phyloP scores from a whole-genome alignment of 2,797 vertebrate genomes.

The Lepus oiostolus region DNA sequence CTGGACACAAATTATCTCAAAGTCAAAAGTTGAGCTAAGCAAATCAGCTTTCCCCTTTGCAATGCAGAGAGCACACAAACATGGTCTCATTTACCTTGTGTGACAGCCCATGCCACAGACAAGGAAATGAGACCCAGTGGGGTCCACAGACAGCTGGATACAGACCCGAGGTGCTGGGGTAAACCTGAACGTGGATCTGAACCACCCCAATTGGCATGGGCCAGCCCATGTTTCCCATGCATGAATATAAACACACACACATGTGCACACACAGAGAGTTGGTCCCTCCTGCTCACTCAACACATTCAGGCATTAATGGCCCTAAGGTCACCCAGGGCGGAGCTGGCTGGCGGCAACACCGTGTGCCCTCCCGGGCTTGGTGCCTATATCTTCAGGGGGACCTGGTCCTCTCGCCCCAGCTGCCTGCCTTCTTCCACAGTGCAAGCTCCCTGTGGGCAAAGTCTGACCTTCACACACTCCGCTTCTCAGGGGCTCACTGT shows the following conservation, averaged over 20 bases:
- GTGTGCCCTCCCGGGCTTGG: fast-evolving
- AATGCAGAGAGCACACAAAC: no score
- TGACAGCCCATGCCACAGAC: background rate
- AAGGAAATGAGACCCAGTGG: background rate
- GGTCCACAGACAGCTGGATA: fast-evolving
- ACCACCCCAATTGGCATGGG: fast-evolving
- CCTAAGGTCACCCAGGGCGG: background rate
- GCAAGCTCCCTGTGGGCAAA: fast-evolving
- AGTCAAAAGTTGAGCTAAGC: background rate
- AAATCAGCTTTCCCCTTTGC: background rate
- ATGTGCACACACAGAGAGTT: fast-evolving
- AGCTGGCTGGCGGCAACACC: background rate
- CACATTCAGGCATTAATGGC: background rate
- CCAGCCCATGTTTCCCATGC: background rate
- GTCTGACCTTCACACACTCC: background rate
- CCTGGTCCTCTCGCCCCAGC: background rate
- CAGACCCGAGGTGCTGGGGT: no score
- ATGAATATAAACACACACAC: fast-evolving
- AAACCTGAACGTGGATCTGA: fast-evolving
- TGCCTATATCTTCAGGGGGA: background rate
- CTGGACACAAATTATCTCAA: background rate
- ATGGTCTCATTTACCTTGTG: fast-evolving
- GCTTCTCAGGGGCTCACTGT: background rate
- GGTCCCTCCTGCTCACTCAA: background rate
- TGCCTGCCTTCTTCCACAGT: background rate